phyloP scores from a whole-genome alignment of 1,140 invertebrate species.

The Sipha flava region DNA sequence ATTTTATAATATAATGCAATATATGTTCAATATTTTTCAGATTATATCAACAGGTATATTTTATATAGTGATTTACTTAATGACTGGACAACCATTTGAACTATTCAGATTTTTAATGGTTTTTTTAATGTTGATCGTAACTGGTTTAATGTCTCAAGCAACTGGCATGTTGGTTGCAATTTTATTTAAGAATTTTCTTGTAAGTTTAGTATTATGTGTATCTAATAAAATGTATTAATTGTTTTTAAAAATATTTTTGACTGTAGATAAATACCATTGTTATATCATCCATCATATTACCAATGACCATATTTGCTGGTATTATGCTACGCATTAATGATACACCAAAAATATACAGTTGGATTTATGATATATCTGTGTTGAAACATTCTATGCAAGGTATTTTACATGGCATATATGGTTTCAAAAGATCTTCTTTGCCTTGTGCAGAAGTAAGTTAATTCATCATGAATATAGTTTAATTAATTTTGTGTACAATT shows the following conservation, averaged over 20 bases:
- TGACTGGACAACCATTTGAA: constrained; percentile 58
- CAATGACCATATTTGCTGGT: constrained; percentile 78
- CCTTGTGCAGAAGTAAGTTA: constrained; percentile 47
- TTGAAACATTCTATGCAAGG: constrained; percentile 66
- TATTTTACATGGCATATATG: constrained; percentile 58
- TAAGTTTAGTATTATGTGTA: neutral
- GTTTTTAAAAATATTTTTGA: neutral
- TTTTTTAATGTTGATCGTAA: constrained; percentile 74
- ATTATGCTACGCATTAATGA: constrained; percentile 81
- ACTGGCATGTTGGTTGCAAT: constrained; percentile 87
- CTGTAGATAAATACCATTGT: constrained; percentile 1
- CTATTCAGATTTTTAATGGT: constrained; percentile 78
- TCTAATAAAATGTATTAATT: neutral
- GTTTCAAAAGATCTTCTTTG: constrained; percentile 59
- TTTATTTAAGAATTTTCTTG: constrained; percentile 50
- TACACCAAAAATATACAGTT: constrained; percentile 66
- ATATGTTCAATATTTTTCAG: neutral
- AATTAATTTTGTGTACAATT: neutral
- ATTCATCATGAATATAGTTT: neutral
- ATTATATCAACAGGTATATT: neutral
- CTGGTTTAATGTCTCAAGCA: constrained; percentile 84
- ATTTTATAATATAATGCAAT: neutral
- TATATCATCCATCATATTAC: constrained; percentile 58
- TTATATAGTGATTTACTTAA: neutral
- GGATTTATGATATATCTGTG: constrained; percentile 81